phyloP scores from a whole-genome alignment of 2,888 invertebrate species.

The Pristionchus japonicus region DNA sequence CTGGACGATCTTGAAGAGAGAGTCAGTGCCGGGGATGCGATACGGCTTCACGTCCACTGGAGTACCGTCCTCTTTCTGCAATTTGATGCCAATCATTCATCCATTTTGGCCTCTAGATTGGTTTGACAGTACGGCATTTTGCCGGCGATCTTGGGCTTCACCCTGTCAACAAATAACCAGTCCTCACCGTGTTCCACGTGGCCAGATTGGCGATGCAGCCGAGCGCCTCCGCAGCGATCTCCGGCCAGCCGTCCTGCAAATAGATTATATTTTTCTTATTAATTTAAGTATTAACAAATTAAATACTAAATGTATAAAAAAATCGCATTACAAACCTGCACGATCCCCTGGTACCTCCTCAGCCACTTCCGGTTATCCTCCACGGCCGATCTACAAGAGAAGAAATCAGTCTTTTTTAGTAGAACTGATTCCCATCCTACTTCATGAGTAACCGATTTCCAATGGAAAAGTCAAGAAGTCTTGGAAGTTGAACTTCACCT shows the following conservation, averaged over 20 bases:
- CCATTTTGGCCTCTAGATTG: too few relatives aligned
- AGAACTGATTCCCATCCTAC: too few relatives aligned
- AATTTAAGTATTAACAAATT: neutral
- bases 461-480: too few relatives aligned
- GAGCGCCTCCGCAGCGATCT: conserved; percentile 41
- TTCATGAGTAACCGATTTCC: too few relatives aligned
- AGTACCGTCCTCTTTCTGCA: neutral
- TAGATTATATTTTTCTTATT: neutral
- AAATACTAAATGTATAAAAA: neutral
- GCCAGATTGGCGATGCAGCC: conserved; percentile 46
- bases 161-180: neutral
- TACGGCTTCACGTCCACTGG: neutral
- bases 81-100: neutral
- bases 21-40: conserved; percentile 36
- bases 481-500: too few relatives aligned
- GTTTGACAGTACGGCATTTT: too few relatives aligned
- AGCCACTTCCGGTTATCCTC: conserved; percentile 27
- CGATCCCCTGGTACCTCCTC: conserved; percentile 21
- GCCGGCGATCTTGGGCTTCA: neutral
- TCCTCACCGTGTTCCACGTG: neutral
- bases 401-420: too few relatives aligned
- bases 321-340: neutral
- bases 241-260: conserved; percentile 34
- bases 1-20: conserved; percentile 33
- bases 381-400: conserved; percentile 4